Evolutionary conservation across 2,113 vertebrate species (phyloP).

Genomic region (Nymphicus hollandicus): DNA sequence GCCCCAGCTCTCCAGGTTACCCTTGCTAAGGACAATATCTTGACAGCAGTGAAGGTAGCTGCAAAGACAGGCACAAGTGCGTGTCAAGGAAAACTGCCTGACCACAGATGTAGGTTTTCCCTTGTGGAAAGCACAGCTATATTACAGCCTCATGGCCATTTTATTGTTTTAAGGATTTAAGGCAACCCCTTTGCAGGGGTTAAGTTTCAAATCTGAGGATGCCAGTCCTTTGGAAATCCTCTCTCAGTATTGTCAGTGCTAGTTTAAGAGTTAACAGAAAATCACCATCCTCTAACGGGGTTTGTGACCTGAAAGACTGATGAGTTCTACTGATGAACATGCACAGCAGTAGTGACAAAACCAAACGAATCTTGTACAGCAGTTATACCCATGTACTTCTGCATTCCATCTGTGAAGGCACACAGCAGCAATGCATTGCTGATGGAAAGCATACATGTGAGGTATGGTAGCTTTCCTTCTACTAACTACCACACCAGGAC

Average conservation of each 20-base stretch:
- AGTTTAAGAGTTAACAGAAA: neutral
- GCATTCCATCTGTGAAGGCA: neutral
- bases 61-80: neutral
- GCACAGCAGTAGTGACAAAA: neutral
- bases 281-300: neutral
- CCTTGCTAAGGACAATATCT: constrained; percentile 86
- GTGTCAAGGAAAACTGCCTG: neutral
- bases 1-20: constrained; percentile 89
- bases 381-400: neutral
- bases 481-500: fast-evolving
- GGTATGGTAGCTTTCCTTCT: neutral
- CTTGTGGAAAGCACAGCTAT: neutral
- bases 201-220: neutral
- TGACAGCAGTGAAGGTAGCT: constrained; percentile 91
- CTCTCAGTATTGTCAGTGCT: neutral
- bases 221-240: neutral
- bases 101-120: neutral
- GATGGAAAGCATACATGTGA: neutral
- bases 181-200: neutral
- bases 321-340: neutral
- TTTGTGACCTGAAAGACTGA: neutral
- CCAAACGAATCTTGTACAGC: neutral
- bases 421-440: neutral
- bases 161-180: neutral
- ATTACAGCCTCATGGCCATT: neutral